Evolutionary conservation across 1,140 invertebrate genomes (phyloP).

Genomic region (Drosophila sucinea): DNA sequence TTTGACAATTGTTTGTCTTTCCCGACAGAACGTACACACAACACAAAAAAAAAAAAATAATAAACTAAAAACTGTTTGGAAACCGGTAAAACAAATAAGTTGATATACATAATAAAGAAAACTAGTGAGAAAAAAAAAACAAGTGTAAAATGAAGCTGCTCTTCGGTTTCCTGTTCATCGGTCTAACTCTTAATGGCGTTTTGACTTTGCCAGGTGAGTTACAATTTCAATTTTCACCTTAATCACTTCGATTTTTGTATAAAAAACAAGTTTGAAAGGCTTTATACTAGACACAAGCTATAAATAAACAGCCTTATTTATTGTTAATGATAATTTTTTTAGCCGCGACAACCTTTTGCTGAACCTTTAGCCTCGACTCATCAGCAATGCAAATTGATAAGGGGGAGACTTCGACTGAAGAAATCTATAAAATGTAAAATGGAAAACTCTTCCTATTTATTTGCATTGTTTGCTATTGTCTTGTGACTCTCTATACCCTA

Average conservation of each 20-base stretch:
- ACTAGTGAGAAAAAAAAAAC: neutral
- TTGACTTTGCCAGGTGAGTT: conserved; percentile 72
- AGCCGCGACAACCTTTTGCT: conserved; percentile 43
- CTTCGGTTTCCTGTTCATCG: conserved; percentile 52
- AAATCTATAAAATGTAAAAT: conserved; percentile 1
- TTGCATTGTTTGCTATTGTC: neutral
- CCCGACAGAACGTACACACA: conserved; percentile 57
- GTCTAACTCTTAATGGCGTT: conserved; percentile 57
- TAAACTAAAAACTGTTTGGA: conserved; percentile 25
- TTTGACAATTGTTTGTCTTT: conserved; percentile 75
- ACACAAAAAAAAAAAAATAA: conserved; percentile 38
- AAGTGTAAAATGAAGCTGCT: conserved; percentile 69
- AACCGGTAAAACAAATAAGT: conserved; percentile 21
- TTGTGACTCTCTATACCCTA: neutral
- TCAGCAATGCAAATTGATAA: conserved; percentile 59
- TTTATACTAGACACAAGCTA: neutral
- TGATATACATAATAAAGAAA: conserved; percentile 40
- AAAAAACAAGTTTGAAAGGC: conserved; percentile 14
- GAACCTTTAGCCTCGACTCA: conserved; percentile 28
- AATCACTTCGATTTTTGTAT: neutral
- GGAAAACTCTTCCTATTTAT: conserved; percentile 1
- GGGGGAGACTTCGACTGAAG: neutral
- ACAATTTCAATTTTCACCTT: neutral
- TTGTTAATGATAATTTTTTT: conserved; percentile 30
- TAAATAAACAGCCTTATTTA: conserved; percentile 5